Percentiles rank a stretch among this genome's conserved stretches.
phyloP scores from a whole-genome alignment of 2,113 vertebrate species.

The Gymnobelideus leadbeateri region DNA sequence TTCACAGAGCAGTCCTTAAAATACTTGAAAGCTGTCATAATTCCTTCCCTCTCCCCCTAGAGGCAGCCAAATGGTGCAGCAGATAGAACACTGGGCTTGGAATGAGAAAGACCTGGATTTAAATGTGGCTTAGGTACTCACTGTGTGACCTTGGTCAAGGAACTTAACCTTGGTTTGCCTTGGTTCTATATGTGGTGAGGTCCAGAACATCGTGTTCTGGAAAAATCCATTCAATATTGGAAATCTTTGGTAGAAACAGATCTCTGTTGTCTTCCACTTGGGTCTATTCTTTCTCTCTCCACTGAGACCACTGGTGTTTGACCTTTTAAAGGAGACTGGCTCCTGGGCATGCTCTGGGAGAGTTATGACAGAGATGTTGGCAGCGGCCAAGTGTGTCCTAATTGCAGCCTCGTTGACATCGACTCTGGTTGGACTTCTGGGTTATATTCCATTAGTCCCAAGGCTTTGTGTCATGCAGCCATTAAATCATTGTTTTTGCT shows the following conservation, averaged over 20 bases:
- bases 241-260: conserved; percentile 18
- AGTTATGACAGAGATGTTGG: conserved; percentile 73
- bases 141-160: neutral
- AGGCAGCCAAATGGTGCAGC: neutral
- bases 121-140: neutral
- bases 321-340: conserved; percentile 76
- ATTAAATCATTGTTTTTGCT: conserved; percentile 75
- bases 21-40: neutral
- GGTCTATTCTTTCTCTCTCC: neutral
- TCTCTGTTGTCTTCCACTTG: neutral
- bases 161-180: too few species aligned
- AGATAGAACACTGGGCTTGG: neutral
- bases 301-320: conserved; percentile 32
- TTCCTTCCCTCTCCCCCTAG: neutral
- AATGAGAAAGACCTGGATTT: neutral
- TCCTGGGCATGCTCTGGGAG: conserved; percentile 56
- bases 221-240: neutral
- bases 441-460: conserved; percentile 75
- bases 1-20: neutral
- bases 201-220: neutral
- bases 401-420: conserved; percentile 69
- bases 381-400: conserved; percentile 67
- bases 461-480: conserved; percentile 66
- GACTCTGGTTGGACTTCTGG: conserved; percentile 73
- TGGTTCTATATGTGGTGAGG: neutral